Base-by-base conservation (phyloP, 2,113 vertebrate genomes). In the Melanerpes formicivorus region DNA sequence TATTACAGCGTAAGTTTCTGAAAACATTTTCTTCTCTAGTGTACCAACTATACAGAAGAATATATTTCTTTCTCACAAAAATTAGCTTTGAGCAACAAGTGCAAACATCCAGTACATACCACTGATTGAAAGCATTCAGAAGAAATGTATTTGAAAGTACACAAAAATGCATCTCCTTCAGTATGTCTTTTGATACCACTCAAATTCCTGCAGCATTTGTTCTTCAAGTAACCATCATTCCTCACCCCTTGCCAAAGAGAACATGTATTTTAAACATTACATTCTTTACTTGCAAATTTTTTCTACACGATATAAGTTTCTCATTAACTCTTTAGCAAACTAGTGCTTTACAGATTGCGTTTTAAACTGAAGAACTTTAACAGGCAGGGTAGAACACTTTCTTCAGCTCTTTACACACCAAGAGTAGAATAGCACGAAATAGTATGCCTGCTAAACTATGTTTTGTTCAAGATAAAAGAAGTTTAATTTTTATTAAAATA, bases 41-140 rank as follows among this genome's bases (percentile, higher is more conserved):
- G 44, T 91, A 90, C n/a, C 73, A 93, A 34, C 64, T 93, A 80
- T 95, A 94, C 92, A 96, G 84, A 96, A 92, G 44, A 90, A 94
- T 87, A 80, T 82, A 91, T 60, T 90, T 95, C 13, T 88, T 94
- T 94, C 44, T 90, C 75, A 90, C 66, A 93, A 87, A 96, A 96
- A 76, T 37, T 44, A 93, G 63, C 86, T 93, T 80, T 92, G 54
- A 88, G 87, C 65, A 90, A 59, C 84, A 90, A 93, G 86, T 96
- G 90, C 89, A 93, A 93, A 93, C 76, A 96, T 90, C 89, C 75
- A 93, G 37, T 84, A 88, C 46, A 85, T 56, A 90, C 22, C 80
- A 75, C 80, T 80, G 63, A 84, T 21, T 80, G 72, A 93, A 95
- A 96, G 75, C 63, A 69, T 89, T 80, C 66, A 92, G 87, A 93